Evolutionary conservation across 2,113 vertebrate genomes (phyloP).

Genomic region (Epinephelus moara): DNA sequence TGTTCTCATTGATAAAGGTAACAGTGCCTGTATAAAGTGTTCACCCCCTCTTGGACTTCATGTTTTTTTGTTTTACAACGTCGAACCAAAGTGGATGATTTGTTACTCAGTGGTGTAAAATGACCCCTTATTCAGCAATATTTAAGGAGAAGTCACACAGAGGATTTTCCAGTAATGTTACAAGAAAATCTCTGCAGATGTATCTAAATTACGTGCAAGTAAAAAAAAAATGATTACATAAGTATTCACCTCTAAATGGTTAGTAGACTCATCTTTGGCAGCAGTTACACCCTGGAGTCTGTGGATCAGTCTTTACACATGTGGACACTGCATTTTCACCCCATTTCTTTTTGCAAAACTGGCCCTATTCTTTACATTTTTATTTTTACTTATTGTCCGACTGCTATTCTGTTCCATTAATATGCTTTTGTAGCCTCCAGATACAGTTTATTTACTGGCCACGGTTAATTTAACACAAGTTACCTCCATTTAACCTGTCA

Average conservation of each 20-base stretch:
- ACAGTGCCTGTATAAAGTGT: constrained; percentile 50
- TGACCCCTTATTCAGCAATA: background rate
- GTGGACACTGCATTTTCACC: background rate
- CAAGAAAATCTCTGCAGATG: background rate
- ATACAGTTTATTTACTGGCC: background rate
- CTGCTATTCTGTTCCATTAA: constrained; percentile 18
- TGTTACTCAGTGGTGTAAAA: background rate
- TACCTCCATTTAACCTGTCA: background rate
- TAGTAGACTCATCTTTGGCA: background rate
- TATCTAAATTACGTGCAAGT: background rate
- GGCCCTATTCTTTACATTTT: background rate
- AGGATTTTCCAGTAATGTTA: background rate
- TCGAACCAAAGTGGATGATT: constrained; percentile 25
- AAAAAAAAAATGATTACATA: background rate
- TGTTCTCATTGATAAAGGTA: constrained; percentile 53
- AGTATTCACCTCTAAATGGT: background rate
- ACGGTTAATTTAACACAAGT: background rate
- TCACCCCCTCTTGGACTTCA: constrained; percentile 34
- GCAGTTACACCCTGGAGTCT: background rate
- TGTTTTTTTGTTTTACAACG: constrained; percentile 33
- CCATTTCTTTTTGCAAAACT: background rate
- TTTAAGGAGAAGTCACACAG: background rate
- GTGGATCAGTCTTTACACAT: background rate
- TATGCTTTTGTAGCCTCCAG: background rate
- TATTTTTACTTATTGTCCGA: background rate